Conservation (phyloP, 2,888 invertebrate genomes). For the Perizoma flavofasciatum region DNA sequence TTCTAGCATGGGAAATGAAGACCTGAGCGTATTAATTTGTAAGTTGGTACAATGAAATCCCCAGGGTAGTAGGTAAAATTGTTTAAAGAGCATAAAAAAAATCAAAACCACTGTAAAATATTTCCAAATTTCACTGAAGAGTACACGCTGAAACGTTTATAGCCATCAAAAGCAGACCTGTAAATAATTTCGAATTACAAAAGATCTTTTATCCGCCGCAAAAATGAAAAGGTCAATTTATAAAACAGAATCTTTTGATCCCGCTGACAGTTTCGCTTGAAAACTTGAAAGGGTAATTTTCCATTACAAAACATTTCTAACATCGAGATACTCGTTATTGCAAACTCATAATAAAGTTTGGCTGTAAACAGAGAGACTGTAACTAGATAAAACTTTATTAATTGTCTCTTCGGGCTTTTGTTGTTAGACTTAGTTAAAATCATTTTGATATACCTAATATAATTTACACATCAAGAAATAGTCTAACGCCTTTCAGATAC, state of each 20-base stretch:
- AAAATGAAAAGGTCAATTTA: slow-evolving; percentile 30
- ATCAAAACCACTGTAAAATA: no score
- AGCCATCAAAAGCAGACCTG: not conserved
- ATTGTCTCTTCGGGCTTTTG: slow-evolving; percentile 34
- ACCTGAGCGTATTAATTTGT: no score
- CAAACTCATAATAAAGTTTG: slow-evolving; percentile 36
- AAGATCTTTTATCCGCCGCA: slow-evolving; percentile 8
- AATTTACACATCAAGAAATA: not conserved
- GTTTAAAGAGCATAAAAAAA: no score
- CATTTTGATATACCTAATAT: slow-evolving; percentile 13
- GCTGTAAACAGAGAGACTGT: slow-evolving; percentile 34
- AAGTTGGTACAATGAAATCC: no score
- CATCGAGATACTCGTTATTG: slow-evolving; percentile 28
- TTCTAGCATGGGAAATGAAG: no score
- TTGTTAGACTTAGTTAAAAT: slow-evolving; percentile 25
- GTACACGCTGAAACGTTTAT: not conserved
- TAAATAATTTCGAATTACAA: not conserved
- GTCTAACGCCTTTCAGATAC: no score
- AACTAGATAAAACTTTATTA: slow-evolving; percentile 40
- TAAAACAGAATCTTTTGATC: slow-evolving; percentile 30
- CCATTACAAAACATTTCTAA: slow-evolving; percentile 28
- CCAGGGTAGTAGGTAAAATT: no score
- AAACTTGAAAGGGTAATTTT: slow-evolving; percentile 31
- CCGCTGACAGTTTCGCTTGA: slow-evolving; percentile 21
- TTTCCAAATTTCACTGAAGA: not conserved